A percentile compares a stretch with the other conserved stretches of the same genome.
Conservation (phyloP, 2,113 vertebrate species). For the Parus major region DNA sequence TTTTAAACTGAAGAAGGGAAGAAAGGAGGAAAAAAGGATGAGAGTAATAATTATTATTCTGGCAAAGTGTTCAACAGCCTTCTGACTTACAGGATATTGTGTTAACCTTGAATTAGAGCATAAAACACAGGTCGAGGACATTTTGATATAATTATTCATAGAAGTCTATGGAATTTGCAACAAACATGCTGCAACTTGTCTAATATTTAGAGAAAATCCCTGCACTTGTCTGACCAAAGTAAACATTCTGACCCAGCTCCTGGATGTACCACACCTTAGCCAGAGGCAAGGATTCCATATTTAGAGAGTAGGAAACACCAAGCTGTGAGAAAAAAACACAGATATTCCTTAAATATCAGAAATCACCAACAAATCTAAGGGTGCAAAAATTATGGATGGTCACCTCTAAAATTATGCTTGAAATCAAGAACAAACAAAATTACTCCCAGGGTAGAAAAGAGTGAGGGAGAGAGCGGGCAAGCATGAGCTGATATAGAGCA, state of each 20-base stretch:
- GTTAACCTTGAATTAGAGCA: slow-evolving; percentile 4
- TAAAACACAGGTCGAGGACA: not conserved
- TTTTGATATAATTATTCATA: not conserved
- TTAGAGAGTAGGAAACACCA: not conserved
- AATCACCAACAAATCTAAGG: not conserved
- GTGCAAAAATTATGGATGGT: not conserved
- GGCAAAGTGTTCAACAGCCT: not conserved
- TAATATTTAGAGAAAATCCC: not conserved
- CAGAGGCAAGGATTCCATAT: not conserved
- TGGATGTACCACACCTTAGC: not conserved
- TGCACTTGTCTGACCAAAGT: not conserved
- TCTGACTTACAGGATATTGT: not conserved
- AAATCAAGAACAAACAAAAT: not conserved
- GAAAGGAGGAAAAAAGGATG: not conserved
- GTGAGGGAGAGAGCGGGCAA: not conserved
- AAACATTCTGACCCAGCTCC: not conserved
- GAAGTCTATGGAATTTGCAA: not conserved
- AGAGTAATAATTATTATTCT: slow-evolving; percentile 28
- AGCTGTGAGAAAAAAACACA: not conserved
- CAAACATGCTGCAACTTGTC: not conserved
- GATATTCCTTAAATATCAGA: not conserved
- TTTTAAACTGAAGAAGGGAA: not conserved
- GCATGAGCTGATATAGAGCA: not conserved
- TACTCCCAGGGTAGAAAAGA: not conserved
- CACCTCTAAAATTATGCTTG: not conserved